Evolutionary conservation across 2,888 invertebrate species (phyloP).

Genomic region (Pollenia angustigena): DNA sequence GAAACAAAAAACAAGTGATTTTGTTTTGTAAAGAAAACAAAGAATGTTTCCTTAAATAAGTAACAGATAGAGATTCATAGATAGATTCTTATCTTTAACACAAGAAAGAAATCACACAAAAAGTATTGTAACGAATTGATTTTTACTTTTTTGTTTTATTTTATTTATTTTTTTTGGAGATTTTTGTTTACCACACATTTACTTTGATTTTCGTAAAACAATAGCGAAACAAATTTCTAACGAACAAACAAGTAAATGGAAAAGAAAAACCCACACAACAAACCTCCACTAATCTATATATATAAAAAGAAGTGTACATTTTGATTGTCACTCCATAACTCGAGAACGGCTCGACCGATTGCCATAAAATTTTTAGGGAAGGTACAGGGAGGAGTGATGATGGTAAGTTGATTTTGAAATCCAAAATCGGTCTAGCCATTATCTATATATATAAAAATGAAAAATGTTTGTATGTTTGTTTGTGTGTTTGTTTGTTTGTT

Average conservation of each 20-base stretch:
- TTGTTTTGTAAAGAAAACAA: conserved; percentile 6
- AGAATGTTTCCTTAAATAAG: background rate
- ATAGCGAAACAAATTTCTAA: conserved; percentile 56
- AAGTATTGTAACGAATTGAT: conserved; percentile 33
- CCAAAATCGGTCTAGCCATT: too few relatives aligned
- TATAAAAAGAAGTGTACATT: too few relatives aligned
- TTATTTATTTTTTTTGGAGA: conserved; percentile 17
- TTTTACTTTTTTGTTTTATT: conserved; percentile 31
- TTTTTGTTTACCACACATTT: background rate
- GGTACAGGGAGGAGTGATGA: too few relatives aligned
- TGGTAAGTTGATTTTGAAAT: too few relatives aligned
- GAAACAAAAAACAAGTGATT: background rate
- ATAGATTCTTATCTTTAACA: conserved; percentile 30
- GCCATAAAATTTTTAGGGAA: too few relatives aligned
- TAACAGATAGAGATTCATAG: background rate
- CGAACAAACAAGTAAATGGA: conserved; percentile 26
- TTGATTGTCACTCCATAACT: too few relatives aligned
- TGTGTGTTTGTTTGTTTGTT: too few relatives aligned
- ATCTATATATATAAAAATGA: too few relatives aligned
- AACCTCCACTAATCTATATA: conserved; percentile 25
- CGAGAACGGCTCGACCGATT: too few relatives aligned
- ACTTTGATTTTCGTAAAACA: conserved; percentile 39
- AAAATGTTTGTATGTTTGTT: too few relatives aligned
- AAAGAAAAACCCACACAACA: conserved; percentile 59
- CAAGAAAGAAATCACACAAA: background rate